phyloP scores from a whole-genome alignment of 53 echinoderm and acorn worm genomes.

The Arbacia lixula region DNA sequence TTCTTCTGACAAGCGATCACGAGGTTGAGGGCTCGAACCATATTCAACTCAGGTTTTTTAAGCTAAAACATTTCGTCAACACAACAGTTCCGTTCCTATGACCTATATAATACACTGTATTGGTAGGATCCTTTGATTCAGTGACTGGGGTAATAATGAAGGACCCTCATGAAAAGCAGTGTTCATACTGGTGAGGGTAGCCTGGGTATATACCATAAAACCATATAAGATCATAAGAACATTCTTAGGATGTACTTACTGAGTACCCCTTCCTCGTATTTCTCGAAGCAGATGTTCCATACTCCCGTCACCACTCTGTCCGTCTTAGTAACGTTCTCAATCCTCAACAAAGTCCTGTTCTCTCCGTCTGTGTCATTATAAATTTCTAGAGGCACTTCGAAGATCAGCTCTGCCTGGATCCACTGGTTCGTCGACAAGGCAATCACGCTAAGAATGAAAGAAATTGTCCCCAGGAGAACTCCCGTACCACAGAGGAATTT shows the following conservation, averaged over 20 bases:
- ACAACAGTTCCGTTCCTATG: no score
- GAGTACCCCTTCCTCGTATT: not conserved
- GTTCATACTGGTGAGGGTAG: no score
- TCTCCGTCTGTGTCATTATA: constrained; percentile 4
- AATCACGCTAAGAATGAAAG: constrained; percentile 47
- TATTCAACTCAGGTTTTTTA: no score
- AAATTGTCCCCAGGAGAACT: constrained; percentile 30
- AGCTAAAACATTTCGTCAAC: no score
- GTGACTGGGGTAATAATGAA: no score
- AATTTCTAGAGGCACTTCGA: constrained; percentile 1
- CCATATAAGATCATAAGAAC: no score
- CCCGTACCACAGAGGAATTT: constrained; percentile 42
- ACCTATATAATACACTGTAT: no score
- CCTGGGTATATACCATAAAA: no score
- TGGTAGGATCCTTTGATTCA: no score
- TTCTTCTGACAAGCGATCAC: no score
- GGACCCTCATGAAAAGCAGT: no score
- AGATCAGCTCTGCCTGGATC: constrained; percentile 15
- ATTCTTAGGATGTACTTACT: constrained; percentile 41
- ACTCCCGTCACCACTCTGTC: constrained; percentile 21
- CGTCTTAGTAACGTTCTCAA: constrained; percentile 7
- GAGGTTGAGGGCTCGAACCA: no score
- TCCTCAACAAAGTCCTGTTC: not conserved
- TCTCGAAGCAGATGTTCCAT: constrained; percentile 47
- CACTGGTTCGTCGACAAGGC: constrained; percentile 49